A percentile compares a stretch with the other conserved stretches of the same genome.
Evolutionary conservation across 1,140 invertebrate species (phyloP).

Genomic region (Ooceraea biroi): DNA sequence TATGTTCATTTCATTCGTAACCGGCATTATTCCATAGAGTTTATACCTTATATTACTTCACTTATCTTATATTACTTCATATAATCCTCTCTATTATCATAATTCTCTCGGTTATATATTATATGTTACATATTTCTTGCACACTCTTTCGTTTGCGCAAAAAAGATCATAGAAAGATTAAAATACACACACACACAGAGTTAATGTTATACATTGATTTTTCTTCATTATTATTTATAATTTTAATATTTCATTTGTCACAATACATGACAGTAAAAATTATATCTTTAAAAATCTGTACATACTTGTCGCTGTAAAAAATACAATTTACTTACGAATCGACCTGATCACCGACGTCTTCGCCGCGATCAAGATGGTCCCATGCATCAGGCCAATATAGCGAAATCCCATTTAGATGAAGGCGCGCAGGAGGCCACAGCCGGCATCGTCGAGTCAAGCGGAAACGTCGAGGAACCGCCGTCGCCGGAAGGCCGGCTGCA

Average conservation of each 20-base stretch:
- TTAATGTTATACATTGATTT: too few species aligned
- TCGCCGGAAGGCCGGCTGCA: slow-evolving; percentile 80
- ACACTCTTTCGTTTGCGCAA: too few species aligned
- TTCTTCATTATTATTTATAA: too few species aligned
- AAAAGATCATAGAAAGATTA: too few species aligned
- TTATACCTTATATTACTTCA: too few species aligned
- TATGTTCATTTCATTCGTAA: not conserved
- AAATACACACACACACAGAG: too few species aligned
- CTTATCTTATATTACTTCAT: too few species aligned
- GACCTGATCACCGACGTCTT: slow-evolving; percentile 12
- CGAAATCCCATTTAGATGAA: slow-evolving; percentile 76
- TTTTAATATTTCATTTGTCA: too few species aligned
- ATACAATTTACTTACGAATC: slow-evolving; percentile 43
- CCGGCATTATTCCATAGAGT: too few species aligned
- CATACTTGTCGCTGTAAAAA: not conserved
- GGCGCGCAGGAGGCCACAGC: slow-evolving; percentile 55
- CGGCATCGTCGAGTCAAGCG: slow-evolving; percentile 54
- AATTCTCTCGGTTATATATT: too few species aligned
- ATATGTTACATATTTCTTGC: too few species aligned
- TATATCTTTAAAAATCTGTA: not conserved
- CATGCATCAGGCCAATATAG: slow-evolving; percentile 37
- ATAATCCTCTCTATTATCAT: too few species aligned
- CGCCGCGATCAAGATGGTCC: slow-evolving; percentile 7
- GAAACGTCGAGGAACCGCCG: slow-evolving; percentile 63
- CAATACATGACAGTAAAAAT: not conserved